Evolutionary conservation across 2,888 invertebrate species (phyloP), one percentile per base, ranked within the genome.

Genomic region (Phania funesta): DNA sequence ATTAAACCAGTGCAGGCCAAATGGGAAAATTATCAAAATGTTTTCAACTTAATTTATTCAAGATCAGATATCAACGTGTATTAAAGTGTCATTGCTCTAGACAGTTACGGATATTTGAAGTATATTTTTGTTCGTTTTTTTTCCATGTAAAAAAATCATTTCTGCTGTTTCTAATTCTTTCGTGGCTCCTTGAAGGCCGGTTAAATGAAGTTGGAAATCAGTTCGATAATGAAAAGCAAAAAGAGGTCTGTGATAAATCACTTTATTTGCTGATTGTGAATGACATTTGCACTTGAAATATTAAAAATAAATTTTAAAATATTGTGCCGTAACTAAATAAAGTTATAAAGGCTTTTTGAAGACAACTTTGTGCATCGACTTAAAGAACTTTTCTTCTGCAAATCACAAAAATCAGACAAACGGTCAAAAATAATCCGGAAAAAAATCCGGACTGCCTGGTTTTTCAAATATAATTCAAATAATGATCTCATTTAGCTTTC

Each of bases 31-130:
- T 48, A 35, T 11, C 22, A 68, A 54, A 64, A 75, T 80, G 35
- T 60, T 74, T 74, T 80, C 65, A 70, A 60, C 29, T 52, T 46
- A 74, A 65, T 41, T n/a, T 54, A 60, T 80, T 75, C 80, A 80
- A 71, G 70, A 70, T 64, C 80, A 75, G 65, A 74, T 75, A 75
- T 65, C 64, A 50, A 8, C 26, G 6, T 9, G n/a, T 41, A 54
- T 70, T 50, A 44, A 76, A 62, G 70, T 44, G 76, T 76, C 67
- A 62, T 54, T 62, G 44, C 22, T 70, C 62, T 81, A 71, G 76
- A 81, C 80, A 46, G 65, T 29, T 67, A 71, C 54, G 76, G 80
- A 81, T 44, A 65, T 54, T 64, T 41, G 11, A 48, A 58, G 44
- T 20, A 22, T 22, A 38, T 65, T 56, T 35, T 56, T 20, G n/a